Percentiles rank a stretch among this genome's conserved stretches.
phyloP scores from a whole-genome alignment of 2,888 invertebrate species.

The Cordilura impudica region DNA sequence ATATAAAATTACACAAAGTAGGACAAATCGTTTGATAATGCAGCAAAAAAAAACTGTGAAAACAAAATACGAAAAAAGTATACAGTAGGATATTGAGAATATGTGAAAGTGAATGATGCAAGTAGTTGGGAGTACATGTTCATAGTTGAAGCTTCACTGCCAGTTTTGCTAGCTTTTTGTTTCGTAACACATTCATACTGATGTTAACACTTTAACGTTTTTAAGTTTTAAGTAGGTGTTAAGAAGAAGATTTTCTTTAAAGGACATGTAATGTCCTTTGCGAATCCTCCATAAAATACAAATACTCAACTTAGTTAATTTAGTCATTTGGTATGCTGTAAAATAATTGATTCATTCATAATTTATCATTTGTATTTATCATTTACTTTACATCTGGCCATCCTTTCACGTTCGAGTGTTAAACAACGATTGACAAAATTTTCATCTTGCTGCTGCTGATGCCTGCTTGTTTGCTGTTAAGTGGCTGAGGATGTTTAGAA shows the following conservation, averaged over 20 bases:
- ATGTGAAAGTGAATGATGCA: background rate
- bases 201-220: background rate
- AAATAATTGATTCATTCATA: too few relatives aligned
- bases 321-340: too few relatives aligned
- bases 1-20: constrained; percentile 39
- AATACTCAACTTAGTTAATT: too few relatives aligned
- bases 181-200: background rate
- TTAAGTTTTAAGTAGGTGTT: too few relatives aligned
- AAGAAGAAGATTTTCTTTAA: background rate
- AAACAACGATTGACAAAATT: constrained; percentile 37
- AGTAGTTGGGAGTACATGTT: background rate
- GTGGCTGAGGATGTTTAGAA: constrained; percentile 45
- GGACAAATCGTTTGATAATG: constrained; percentile 57
- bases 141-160: constrained; percentile 7
- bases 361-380: too few relatives aligned
- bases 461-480: constrained; percentile 34
- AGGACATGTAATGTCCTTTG: too few relatives aligned
- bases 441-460: constrained; percentile 12
- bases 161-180: background rate
- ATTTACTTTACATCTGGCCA: too few relatives aligned
- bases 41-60: constrained; percentile 35
- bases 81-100: background rate
- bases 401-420: too few relatives aligned
- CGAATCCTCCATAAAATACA: too few relatives aligned
- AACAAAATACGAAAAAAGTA: background rate